Base-by-base conservation (phyloP, 2,888 invertebrate genomes). In the Camptogramma bilineatum region DNA sequence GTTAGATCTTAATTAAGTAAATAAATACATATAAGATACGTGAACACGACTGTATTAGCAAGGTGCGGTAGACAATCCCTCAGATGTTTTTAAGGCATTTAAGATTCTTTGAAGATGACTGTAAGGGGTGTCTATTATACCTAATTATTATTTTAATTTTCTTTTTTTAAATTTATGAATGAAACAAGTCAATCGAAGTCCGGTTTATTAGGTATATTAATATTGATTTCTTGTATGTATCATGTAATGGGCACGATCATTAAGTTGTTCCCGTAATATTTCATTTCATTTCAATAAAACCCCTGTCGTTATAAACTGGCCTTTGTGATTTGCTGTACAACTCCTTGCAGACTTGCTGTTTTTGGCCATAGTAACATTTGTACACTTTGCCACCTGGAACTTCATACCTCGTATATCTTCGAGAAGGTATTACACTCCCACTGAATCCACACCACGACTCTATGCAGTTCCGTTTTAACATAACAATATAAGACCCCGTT, bases 341-440 rank as follows among this genome's bases (percentile, higher is more conserved):
- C 58, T 74, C 73, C 73, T 88, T 90, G 66, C 91, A 92, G 61
- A 91, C 69, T 72, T 93, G 91, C 73, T 93, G 92, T 53, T 76
- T 81, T 0, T 90, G 82, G 7, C 85, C 89, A 62, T 86, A 88
- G 65, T 79, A 91, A 56, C 92, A 93, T 17, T 83, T 82, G 64
- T 82, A 93, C 5, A 83, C 73, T 72, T 82, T 83, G 0, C 89
- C 90, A 7, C 91, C 90, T 0, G 90, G 90, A 5, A 85, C 83
- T 16, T 79, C 76, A 54, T 81, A 81, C 16, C 52, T 69, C 8
- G 28, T 52, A 16, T 56, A 57, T 70, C 88, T 78, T 59, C 85
- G 73, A 0, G 81, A 72, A 4, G 71, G 55, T 17, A 68, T 42
- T 50, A 82, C 64, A 1, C 51, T 46, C 0, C 90, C 91, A 56